Percentiles rank a stretch among this genome's conserved stretches.
phyloP scores from a whole-genome alignment of 1,140 invertebrate species.

The Xylocopa sonorina region DNA sequence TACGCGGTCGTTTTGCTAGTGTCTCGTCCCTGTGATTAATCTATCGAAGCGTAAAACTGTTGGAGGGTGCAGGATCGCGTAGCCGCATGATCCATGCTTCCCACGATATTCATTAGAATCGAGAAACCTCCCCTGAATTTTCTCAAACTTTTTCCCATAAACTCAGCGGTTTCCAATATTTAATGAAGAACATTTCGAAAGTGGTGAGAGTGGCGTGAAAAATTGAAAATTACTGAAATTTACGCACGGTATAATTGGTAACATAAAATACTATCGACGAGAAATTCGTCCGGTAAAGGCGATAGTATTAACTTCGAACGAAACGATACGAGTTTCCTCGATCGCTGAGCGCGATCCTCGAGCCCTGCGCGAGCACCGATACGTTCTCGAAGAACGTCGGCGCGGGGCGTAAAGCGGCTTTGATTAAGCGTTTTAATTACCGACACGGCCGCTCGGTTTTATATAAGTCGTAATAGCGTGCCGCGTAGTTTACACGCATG shows the following conservation, averaged over 20 bases:
- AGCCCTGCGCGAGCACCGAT: not conserved
- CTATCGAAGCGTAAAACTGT: conserved; percentile 7
- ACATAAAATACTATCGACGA: too few species aligned
- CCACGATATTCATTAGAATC: not conserved
- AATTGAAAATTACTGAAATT: too few species aligned
- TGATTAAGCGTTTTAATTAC: conserved; percentile 55
- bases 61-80: too few species aligned
- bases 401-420: conserved; percentile 18
- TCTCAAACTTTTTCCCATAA: too few species aligned
- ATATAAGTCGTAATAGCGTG: conserved; percentile 45
- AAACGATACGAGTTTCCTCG: not conserved
- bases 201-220: too few species aligned
- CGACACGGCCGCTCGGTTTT: conserved; percentile 19
- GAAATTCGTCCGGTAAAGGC: too few species aligned
- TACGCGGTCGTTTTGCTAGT: conserved; percentile 66
- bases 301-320: not conserved
- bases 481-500: conserved; percentile 33
- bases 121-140: too few species aligned
- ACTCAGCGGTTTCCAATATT: too few species aligned
- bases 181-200: too few species aligned
- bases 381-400: conserved; percentile 17
- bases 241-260: too few species aligned
- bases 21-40: conserved; percentile 11
- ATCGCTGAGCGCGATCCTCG: too few species aligned
- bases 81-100: not conserved